A percentile compares a stretch with the other conserved stretches of the same genome.
Evolutionary conservation across 1,140 invertebrate species (phyloP).

Genomic region (Caenorhabditis briggsae): DNA sequence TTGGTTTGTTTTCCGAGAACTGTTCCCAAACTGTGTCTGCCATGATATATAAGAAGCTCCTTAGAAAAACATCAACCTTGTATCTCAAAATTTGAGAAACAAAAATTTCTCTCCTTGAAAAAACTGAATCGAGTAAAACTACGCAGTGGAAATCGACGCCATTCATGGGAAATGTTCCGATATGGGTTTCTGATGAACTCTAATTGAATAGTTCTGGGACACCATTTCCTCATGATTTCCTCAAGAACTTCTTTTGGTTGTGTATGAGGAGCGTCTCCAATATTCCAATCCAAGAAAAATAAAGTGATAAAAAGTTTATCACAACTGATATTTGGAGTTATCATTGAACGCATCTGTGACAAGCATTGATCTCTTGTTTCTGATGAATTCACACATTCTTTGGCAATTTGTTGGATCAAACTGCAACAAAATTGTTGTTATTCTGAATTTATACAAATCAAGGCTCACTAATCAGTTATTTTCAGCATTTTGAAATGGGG

Average conservation of each 20-base stretch:
- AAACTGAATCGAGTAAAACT: neutral
- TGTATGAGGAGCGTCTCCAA: neutral
- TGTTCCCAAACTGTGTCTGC: too few relatives aligned
- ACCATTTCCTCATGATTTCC: neutral
- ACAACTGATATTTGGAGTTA: neutral
- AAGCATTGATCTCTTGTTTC: slow-evolving; percentile 5
- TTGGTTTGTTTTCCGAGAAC: too few relatives aligned
- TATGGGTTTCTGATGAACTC: neutral
- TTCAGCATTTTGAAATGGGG: neutral
- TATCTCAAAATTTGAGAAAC: neutral
- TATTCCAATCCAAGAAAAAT: slow-evolving; percentile 1
- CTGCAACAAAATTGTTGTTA: neutral
- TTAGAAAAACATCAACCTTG: too few relatives aligned
- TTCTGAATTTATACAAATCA: neutral
- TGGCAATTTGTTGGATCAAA: neutral
- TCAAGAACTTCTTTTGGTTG: neutral
- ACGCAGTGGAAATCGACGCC: neutral
- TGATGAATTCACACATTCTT: neutral
- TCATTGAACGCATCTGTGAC: neutral
- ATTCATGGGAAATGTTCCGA: neutral
- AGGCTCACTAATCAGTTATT: neutral
- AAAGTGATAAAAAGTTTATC: neutral
- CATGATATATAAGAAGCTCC: too few relatives aligned
- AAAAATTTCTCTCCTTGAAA: neutral
- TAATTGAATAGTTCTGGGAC: neutral